These are phyloP conservation scores for Philopedon plagiatum DNA, from an alignment of 2,888 invertebrate genomes.

Conservation along the genomic window DNA sequence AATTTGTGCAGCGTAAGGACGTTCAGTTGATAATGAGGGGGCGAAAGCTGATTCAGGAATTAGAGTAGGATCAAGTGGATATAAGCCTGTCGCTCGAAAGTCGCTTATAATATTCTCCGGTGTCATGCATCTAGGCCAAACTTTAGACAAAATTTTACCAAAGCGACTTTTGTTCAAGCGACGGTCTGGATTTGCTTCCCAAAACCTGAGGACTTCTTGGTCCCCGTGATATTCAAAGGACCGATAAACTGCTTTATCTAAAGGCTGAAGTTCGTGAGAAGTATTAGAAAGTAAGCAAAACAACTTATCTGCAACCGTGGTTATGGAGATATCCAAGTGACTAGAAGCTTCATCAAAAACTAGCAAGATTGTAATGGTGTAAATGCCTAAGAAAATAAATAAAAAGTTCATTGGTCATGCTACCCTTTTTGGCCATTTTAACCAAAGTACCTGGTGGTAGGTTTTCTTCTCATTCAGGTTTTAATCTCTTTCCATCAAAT, in stretches of 20 bases:
- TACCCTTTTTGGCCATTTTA: slow-evolving; percentile 21
- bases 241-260: slow-evolving; percentile 28
- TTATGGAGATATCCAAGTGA: slow-evolving; percentile 23
- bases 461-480: slow-evolving; percentile 13
- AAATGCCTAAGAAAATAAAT: slow-evolving; percentile 13
- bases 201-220: slow-evolving; percentile 12
- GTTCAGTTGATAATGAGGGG: slow-evolving; percentile 5
- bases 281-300: slow-evolving; percentile 23
- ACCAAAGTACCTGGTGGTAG: slow-evolving; percentile 3
- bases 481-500: slow-evolving; percentile 14
- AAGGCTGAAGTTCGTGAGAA: slow-evolving; percentile 19
- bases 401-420: slow-evolving; percentile 22
- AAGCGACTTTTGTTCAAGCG: slow-evolving; percentile 30
- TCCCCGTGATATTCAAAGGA: background rate
- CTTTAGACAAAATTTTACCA: slow-evolving; percentile 31
- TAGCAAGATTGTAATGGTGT: slow-evolving; percentile 29
- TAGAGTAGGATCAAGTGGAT: slow-evolving; percentile 14
- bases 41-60: slow-evolving; percentile 24
- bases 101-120: slow-evolving; percentile 29
- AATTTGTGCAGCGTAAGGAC: slow-evolving; percentile 8
- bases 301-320: slow-evolving; percentile 9
- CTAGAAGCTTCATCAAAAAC: slow-evolving; percentile 21
- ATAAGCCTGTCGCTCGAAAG: slow-evolving; percentile 36
- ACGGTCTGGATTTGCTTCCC: slow-evolving; percentile 11
- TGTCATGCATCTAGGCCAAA: slow-evolving; percentile 27